Conservation (phyloP, 2,113 vertebrate genomes). For the Gymnorhina tibicen region DNA sequence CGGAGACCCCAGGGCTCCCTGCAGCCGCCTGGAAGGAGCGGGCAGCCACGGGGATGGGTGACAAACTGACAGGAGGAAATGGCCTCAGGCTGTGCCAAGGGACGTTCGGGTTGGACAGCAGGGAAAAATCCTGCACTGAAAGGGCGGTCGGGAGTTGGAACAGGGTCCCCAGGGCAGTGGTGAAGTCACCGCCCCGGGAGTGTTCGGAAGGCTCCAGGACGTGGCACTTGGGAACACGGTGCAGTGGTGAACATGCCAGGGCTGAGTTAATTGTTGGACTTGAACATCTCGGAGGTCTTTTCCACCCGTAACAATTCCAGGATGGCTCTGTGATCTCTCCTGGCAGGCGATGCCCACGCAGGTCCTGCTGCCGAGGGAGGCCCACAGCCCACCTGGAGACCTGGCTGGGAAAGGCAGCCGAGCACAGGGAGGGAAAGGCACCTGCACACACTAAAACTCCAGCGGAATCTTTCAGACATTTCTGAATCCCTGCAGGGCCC, state of each 20-base stretch:
- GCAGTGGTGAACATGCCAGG: not conserved
- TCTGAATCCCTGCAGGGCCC: not conserved
- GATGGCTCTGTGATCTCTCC: not conserved
- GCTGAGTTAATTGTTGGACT: not conserved
- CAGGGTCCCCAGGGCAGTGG: not conserved
- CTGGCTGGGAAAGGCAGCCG: not conserved
- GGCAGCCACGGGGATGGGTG: accelerated
- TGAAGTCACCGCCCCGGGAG: too few species aligned
- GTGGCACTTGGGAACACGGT: not conserved
- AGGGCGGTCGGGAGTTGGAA: not conserved
- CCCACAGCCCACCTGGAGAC: accelerated
- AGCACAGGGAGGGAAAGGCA: accelerated
- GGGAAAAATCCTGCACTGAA: not conserved
- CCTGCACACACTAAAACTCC: not conserved
- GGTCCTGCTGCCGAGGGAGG: accelerated
- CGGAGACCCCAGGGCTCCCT: not conserved
- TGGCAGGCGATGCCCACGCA: accelerated
- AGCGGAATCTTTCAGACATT: not conserved
- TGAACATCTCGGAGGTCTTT: not conserved
- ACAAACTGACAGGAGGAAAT: not conserved
- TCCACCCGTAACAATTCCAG: accelerated
- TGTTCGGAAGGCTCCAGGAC: not conserved
- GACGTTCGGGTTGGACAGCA: too few species aligned
- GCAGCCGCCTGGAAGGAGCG: accelerated
- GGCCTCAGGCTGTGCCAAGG: too few species aligned